Percentiles rank a stretch among this genome's conserved stretches.
These are phyloP conservation scores for Chrysolina americana DNA, from an alignment of 2,888 invertebrate species.

Conservation along the genomic window DNA sequence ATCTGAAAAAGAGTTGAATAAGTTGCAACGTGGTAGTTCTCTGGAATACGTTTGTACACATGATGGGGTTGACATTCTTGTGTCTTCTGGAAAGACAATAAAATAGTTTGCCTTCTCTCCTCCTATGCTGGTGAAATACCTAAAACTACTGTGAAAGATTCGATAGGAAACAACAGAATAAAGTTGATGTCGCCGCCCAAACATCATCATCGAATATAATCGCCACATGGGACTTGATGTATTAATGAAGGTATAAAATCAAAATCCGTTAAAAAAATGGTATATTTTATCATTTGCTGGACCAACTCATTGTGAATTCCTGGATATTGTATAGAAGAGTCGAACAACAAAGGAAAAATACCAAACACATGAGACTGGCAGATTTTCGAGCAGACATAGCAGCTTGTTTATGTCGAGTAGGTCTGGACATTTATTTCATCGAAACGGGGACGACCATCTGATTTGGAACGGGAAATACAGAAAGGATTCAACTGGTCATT, in stretches of 20 bases:
- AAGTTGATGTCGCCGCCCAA: slow-evolving; percentile 16
- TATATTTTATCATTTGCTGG: slow-evolving; percentile 24
- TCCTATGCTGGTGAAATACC: not conserved
- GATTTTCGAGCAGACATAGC: slow-evolving; percentile 22
- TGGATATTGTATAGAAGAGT: slow-evolving; percentile 21
- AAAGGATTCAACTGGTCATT: too few species aligned
- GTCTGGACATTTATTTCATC: slow-evolving; percentile 1
- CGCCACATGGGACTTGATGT: slow-evolving; percentile 14
- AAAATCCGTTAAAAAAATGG: slow-evolving; percentile 23
- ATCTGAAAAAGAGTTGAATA: slow-evolving; percentile 9
- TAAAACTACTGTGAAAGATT: slow-evolving; percentile 21
- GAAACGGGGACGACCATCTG: slow-evolving; percentile 23
- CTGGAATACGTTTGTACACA: slow-evolving; percentile 18
- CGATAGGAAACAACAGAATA: slow-evolving; percentile 6
- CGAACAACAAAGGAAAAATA: slow-evolving; percentile 25
- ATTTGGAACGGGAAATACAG: slow-evolving; percentile 19
- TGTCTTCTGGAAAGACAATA: slow-evolving; percentile 19
- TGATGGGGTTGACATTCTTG: slow-evolving; percentile 20
- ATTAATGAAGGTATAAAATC: slow-evolving; percentile 11
- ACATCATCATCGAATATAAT: slow-evolving; percentile 22
- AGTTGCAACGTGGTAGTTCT: slow-evolving; percentile 17
- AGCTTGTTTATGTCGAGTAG: slow-evolving; percentile 15
- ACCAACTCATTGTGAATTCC: slow-evolving; percentile 17
- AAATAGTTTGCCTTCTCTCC: slow-evolving; percentile 12
- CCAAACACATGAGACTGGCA: slow-evolving; percentile 22